Evolutionary conservation across 2,113 vertebrate species (phyloP).

Genomic region (Hymenochirus boettgeri): DNA sequence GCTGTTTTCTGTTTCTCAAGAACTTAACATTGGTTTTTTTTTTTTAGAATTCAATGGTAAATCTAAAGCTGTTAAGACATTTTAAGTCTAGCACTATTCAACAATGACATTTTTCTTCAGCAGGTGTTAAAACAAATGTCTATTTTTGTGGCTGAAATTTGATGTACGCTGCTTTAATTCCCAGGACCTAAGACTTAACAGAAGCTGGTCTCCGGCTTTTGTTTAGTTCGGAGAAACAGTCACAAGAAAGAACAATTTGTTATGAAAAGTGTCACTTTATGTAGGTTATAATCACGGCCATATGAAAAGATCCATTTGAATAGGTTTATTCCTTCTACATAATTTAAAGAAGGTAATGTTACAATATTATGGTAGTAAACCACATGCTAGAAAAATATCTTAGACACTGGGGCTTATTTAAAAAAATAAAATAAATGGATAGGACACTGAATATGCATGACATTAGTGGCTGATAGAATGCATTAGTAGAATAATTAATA

Average conservation of each 20-base stretch:
- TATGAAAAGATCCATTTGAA: not conserved
- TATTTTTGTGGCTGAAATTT: not conserved
- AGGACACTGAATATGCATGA: no score
- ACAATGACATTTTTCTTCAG: conserved; percentile 3
- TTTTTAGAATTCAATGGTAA: not conserved
- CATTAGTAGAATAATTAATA: no score
- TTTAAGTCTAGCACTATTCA: not conserved
- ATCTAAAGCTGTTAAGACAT: not conserved
- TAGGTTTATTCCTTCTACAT: no score
- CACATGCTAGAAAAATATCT: no score
- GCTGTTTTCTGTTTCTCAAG: not conserved
- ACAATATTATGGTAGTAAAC: no score
- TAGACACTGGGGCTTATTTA: no score
- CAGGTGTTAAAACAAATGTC: conserved; percentile 8
- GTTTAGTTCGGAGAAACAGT: not conserved
- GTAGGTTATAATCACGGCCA: not conserved
- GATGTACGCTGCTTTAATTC: not conserved
- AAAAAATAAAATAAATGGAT: no score
- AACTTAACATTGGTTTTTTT: not conserved
- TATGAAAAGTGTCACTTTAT: conserved; percentile 14
- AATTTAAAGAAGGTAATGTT: no score
- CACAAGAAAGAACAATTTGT: not conserved
- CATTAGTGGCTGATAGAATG: no score
- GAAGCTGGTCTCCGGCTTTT: not conserved
- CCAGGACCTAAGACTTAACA: not conserved